Evolutionary conservation across 2,888 invertebrate genomes (phyloP).

Genomic region (Stratiomys singularior): DNA sequence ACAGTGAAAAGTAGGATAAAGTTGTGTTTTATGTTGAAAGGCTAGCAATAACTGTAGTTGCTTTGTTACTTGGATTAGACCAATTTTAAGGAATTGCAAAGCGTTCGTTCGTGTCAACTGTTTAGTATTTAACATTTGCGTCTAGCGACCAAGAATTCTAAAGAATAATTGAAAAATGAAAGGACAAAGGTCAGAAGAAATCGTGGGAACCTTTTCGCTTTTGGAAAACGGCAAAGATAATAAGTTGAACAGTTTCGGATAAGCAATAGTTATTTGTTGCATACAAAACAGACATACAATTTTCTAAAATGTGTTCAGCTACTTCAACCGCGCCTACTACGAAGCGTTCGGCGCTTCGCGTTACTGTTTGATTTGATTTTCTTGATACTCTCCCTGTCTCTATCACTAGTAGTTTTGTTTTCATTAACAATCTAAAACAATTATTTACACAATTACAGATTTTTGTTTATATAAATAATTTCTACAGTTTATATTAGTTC

Average conservation of each 20-base stretch:
- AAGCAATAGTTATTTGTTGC: neutral
- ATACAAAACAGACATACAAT: constrained; percentile 27
- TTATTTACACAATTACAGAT: constrained; percentile 38
- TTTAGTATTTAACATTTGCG: too few relatives aligned
- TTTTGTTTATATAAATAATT: constrained; percentile 33
- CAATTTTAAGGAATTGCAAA: too few relatives aligned
- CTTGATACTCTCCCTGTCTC: constrained; percentile 33
- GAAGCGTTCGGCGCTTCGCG: neutral
- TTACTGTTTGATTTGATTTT: neutral
- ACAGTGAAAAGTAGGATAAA: neutral
- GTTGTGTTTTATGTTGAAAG: neutral
- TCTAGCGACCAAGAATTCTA: too few relatives aligned
- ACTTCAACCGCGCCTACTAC: neutral
- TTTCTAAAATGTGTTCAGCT: constrained; percentile 22
- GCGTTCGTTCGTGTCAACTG: too few relatives aligned
- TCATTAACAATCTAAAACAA: constrained; percentile 33
- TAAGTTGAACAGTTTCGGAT: neutral
- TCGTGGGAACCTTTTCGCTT: too few relatives aligned
- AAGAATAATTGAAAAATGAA: too few relatives aligned
- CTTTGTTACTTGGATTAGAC: neutral
- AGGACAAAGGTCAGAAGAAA: too few relatives aligned
- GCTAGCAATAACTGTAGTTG: neutral
- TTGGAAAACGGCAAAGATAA: neutral
- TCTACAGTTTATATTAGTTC: constrained; percentile 34
- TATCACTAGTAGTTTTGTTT: constrained; percentile 38